These are phyloP conservation scores for Tinamus guttatus DNA, from an alignment of 2,113 vertebrate species.

Conservation along the genomic window DNA sequence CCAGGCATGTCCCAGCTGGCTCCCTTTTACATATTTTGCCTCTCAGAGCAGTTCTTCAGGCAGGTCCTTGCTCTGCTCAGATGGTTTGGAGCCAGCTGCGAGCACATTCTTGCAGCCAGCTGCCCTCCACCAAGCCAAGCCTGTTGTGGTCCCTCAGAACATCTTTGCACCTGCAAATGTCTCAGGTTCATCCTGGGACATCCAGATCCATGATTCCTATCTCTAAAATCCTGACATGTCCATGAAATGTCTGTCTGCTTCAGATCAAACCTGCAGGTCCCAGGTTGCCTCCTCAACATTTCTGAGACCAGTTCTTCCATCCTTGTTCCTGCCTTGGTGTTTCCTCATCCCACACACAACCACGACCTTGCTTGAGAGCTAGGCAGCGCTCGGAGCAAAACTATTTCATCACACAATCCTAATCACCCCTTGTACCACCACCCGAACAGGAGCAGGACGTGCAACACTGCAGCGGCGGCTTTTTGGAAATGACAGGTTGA, in stretches of 20 bases:
- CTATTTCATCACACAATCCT: neutral
- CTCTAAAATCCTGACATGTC: too few relatives aligned
- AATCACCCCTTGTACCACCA: rapidly evolving
- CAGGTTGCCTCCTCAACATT: neutral
- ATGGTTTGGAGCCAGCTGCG: too few relatives aligned
- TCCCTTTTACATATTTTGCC: too few relatives aligned
- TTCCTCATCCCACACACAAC: neutral
- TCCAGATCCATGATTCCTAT: too few relatives aligned
- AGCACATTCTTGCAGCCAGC: too few relatives aligned
- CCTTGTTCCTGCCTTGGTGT: neutral
- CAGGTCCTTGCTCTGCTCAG: too few relatives aligned
- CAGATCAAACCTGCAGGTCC: neutral
- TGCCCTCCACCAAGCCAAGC: too few relatives aligned
- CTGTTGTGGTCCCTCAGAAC: too few relatives aligned
- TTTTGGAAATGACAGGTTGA: neutral
- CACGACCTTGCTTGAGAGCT: rapidly evolving
- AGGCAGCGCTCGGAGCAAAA: rapidly evolving
- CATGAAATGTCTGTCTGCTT: neutral
- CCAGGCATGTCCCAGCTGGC: too few relatives aligned
- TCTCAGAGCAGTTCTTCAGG: too few relatives aligned
- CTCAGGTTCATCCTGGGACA: too few relatives aligned
- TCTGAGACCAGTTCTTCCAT: neutral
- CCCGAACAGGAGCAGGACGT: neutral
- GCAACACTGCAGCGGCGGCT: neutral
- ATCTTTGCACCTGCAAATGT: too few relatives aligned